Evolutionary conservation across 2,888 invertebrate species (phyloP).

Genomic region (Ganaspis brasiliensis): DNA sequence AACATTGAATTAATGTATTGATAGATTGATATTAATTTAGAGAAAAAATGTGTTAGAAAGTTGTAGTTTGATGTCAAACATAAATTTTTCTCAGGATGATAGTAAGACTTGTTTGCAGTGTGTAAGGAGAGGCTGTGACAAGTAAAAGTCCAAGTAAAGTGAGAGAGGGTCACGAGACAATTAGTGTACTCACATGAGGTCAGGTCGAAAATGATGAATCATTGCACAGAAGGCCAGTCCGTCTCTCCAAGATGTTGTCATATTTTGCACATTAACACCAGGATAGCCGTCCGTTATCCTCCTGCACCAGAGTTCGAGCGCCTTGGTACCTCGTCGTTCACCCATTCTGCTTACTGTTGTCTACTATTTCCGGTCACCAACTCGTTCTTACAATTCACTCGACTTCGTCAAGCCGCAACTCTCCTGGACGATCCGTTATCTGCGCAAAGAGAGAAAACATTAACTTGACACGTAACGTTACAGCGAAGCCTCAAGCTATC

Average conservation of each 20-base stretch:
- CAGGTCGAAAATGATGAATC: slow-evolving; percentile 97
- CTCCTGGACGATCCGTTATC: slow-evolving; percentile 49
- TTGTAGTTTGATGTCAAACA: too few relatives aligned
- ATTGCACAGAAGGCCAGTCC: slow-evolving; percentile 98
- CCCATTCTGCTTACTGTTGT: slow-evolving; percentile 83
- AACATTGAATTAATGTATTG: too few relatives aligned
- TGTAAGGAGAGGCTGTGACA: too few relatives aligned
- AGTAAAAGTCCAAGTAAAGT: background rate
- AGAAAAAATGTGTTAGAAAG: too few relatives aligned
- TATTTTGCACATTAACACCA: slow-evolving; percentile 94
- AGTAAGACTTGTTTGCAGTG: too few relatives aligned
- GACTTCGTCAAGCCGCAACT: slow-evolving; percentile 55
- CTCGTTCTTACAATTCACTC: slow-evolving; percentile 40
- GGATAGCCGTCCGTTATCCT: slow-evolving; percentile 94
- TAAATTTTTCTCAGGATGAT: too few relatives aligned
- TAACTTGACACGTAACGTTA: slow-evolving; percentile 43
- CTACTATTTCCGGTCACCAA: slow-evolving; percentile 43
- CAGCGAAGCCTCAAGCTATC: slow-evolving; percentile 27
- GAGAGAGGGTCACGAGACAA: background rate
- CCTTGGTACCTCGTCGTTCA: slow-evolving; percentile 93
- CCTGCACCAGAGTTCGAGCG: slow-evolving; percentile 95
- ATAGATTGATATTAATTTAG: too few relatives aligned
- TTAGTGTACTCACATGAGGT: slow-evolving; percentile 91
- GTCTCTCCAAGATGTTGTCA: slow-evolving; percentile 97
- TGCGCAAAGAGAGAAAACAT: slow-evolving; percentile 57